phyloP scores from a whole-genome alignment of 2,797 vertebrate species.

The Hemitrygon akajei region DNA sequence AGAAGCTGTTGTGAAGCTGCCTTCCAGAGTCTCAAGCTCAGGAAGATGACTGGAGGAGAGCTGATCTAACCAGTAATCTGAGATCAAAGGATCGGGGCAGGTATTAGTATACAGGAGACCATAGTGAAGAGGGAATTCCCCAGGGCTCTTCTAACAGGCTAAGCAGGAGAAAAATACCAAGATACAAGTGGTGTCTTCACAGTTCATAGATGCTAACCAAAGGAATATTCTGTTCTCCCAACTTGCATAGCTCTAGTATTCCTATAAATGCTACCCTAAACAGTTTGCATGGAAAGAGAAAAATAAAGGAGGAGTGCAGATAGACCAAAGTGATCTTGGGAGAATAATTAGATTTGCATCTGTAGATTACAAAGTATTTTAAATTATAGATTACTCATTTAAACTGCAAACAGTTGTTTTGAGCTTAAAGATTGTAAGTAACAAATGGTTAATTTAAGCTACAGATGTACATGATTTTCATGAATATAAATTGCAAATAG shows the following conservation, averaged over 20 bases:
- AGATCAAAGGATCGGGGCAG: not conserved
- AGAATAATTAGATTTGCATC: not conserved
- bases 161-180: not conserved
- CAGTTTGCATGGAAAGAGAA: not conserved
- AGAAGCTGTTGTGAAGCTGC: too few relatives aligned
- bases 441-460: not conserved
- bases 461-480: not conserved
- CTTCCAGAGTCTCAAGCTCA: too few relatives aligned
- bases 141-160: not conserved
- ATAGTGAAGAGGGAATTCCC: not conserved
- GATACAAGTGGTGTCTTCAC: not conserved
- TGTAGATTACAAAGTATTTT: not conserved
- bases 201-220: not conserved
- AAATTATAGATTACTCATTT: not conserved
- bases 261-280: not conserved
- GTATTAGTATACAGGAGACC: not conserved
- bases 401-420: not conserved
- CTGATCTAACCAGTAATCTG: too few relatives aligned
- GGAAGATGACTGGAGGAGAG: too few relatives aligned
- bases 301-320: not conserved
- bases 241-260: not conserved
- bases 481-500: too few relatives aligned
- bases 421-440: not conserved
- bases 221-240: not conserved
- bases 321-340: not conserved